Evolutionary conservation across 2,113 vertebrate genomes (phyloP).

Genomic region (Peromyscus polionotus): DNA sequence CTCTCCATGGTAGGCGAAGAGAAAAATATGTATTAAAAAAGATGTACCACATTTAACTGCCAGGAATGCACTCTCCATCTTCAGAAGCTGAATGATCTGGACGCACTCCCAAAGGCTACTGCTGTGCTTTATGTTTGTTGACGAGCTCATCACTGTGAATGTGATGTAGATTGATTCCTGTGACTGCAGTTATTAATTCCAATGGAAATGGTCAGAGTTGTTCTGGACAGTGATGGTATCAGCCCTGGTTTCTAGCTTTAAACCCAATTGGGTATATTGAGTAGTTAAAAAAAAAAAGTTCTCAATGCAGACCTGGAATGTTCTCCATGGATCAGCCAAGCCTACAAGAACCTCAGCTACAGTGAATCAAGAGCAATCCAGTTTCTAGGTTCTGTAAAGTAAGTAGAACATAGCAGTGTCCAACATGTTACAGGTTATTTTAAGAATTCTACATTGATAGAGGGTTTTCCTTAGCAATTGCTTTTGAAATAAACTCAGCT

Average conservation of each 20-base stretch:
- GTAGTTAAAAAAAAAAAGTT: conserved; percentile 16
- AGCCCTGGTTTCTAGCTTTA: neutral
- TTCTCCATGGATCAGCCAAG: neutral
- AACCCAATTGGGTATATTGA: neutral
- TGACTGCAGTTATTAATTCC: neutral
- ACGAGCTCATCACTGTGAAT: neutral
- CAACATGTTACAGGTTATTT: neutral
- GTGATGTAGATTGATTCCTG: neutral
- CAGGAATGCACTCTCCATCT: neutral
- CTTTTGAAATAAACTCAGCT: conserved; percentile 31
- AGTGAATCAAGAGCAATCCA: neutral
- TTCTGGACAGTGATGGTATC: neutral
- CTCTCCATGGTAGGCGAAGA: neutral
- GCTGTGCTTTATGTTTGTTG: neutral
- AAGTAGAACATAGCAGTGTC: neutral
- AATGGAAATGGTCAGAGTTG: neutral
- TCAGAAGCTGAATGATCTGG: neutral
- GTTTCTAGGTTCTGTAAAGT: neutral
- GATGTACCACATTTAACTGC: neutral
- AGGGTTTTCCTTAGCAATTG: neutral
- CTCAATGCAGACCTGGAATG: neutral
- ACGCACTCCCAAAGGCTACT: neutral
- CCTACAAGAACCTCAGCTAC: neutral
- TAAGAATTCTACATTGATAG: neutral
- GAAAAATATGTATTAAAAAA: neutral